Base-by-base conservation (phyloP, 2,888 invertebrate genomes). In the Drosophila paranaensis region DNA sequence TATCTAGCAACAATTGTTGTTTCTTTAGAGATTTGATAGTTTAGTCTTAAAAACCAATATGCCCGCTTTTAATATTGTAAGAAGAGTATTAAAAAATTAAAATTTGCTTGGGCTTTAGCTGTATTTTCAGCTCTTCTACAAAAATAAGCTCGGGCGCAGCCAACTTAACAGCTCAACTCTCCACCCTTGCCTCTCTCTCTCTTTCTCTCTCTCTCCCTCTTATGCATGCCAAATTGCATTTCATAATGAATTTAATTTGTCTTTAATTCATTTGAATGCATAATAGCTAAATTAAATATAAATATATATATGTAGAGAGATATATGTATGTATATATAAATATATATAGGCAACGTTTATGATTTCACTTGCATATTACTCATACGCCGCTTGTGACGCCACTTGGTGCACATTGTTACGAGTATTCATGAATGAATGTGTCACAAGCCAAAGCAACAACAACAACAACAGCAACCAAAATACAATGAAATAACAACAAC, bases 321-420 rank as follows among this genome's bases (percentile, higher is more conserved):
- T 39, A 54, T 25, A 27, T 39, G 14, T 10, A 25, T 63, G 1
- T 39, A 25, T 10, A 25, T 63, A 2, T 40, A 5, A 14, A n/a
- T 37, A 20, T 58, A 13, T 42, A 0, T 40, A 16, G 45, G 11
- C 6, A 45, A 10, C 16, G 48, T 10, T 20, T 60, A 51, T 77
- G 54, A 66, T 66, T 70, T 66, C 73, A 65, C 56, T 60, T 45
- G 55, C 39, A 42, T 9, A 62, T 77, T 78, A 71, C 78, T 78
- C 77, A 77, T 74, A 71, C 77, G 74, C 50, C 64, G 57, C 78
- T 35, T 71, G 78, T 78, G 77, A 77, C 77, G 74, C 71, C 78
- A 78, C 71, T 60, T 53, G 63, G 33, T 43, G 40, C 62, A 62
- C 69, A 51, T 67, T 48, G 53, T 40, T 57, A n/a, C 43, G 20